Evolutionary conservation across 2,888 invertebrate species (phyloP).

Genomic region (Parnassius glacialis): DNA sequence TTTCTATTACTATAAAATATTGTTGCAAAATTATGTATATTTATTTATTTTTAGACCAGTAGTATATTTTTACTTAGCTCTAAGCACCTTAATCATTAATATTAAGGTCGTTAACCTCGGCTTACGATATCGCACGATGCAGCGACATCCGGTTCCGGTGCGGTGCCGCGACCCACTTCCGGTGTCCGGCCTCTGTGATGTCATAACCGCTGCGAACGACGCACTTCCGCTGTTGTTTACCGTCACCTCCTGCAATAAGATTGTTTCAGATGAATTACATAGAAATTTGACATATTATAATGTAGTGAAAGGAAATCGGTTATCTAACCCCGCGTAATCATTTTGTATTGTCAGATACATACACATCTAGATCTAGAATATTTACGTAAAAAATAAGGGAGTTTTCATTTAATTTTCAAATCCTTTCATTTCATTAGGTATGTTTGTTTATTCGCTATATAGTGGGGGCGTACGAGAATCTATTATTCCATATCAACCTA

Average conservation of each 20-base stretch:
- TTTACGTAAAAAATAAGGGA: no score
- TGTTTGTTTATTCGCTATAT: no score
- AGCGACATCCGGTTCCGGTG: constrained; percentile 69
- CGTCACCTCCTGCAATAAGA: constrained; percentile 28
- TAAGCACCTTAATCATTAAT: constrained; percentile 33
- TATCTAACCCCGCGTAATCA: no score
- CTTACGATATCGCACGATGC: constrained; percentile 59
- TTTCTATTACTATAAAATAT: no score
- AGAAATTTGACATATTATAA: no score
- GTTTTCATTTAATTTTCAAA: no score
- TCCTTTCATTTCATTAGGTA: no score
- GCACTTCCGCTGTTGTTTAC: constrained; percentile 56
- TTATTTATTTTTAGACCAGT: constrained; percentile 39
- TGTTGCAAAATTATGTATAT: not conserved
- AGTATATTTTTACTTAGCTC: constrained; percentile 29
- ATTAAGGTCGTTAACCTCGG: constrained; percentile 60
- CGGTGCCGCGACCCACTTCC: constrained; percentile 67
- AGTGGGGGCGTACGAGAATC: no score
- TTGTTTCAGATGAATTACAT: constrained; percentile 3
- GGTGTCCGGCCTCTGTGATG: constrained; percentile 66
- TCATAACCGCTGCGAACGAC: constrained; percentile 67
- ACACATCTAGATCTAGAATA: no score
- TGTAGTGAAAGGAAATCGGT: no score
- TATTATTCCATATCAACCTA: no score
- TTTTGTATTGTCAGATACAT: no score